Evolutionary conservation across 2,797 vertebrate genomes (phyloP).

Genomic region (Pogonophryne albipinna): DNA sequence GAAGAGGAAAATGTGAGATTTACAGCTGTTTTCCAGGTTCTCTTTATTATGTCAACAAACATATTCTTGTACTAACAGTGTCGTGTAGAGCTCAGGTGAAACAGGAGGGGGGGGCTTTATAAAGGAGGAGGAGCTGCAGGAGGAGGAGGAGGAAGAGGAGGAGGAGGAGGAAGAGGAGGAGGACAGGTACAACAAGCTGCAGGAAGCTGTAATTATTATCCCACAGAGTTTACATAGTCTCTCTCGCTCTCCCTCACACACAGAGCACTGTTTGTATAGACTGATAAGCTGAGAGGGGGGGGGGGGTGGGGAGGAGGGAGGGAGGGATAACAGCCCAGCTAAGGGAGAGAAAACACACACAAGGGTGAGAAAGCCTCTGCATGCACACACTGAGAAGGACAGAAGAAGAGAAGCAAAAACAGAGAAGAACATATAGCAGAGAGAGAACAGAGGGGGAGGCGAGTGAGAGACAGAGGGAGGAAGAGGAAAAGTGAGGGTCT

Average conservation of each 20-base stretch:
- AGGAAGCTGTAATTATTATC: conserved; percentile 62
- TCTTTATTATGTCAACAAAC: background rate
- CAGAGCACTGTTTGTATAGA: conserved; percentile 49
- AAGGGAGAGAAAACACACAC: conserved; percentile 47
- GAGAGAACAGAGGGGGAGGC: background rate
- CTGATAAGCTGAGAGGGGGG: conserved; percentile 50
- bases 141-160: conserved; percentile 6
- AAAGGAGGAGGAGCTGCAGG: background rate
- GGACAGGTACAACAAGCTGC: conserved; percentile 50
- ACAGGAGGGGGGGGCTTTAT: background rate
- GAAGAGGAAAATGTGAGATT: conserved; percentile 5
- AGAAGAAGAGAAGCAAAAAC: background rate
- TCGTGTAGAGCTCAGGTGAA: conserved; percentile 16
- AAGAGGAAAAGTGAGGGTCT: background rate
- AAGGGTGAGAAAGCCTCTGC: conserved; percentile 29
- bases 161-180: conserved; percentile 17
- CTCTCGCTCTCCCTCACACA: conserved; percentile 14
- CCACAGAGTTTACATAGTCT: conserved; percentile 50
- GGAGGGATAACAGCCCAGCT: conserved; percentile 31
- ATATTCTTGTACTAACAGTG: background rate
- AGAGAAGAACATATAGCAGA: background rate
- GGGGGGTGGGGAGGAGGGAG: background rate
- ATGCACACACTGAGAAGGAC: background rate
- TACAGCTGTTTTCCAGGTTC: background rate
- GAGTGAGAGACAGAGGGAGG: background rate